A percentile compares a stretch with the other conserved stretches of the same genome.
Evolutionary conservation across 2,113 vertebrate genomes (phyloP).

Genomic region (Aegotheles bennettii): DNA sequence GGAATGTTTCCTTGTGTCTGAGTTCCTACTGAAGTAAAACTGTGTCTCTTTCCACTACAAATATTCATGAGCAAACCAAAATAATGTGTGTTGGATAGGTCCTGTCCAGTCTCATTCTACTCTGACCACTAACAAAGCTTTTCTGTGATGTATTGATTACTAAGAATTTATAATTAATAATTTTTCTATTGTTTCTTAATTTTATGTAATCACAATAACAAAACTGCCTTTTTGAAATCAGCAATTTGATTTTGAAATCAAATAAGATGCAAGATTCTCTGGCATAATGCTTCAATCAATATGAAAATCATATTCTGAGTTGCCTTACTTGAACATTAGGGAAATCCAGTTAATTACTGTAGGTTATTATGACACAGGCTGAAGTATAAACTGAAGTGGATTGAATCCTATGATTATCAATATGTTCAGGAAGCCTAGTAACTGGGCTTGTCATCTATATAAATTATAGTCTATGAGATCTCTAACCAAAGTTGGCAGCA

Average conservation of each 20-base stretch:
- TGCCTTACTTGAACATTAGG: background rate
- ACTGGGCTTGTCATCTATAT: background rate
- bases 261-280: background rate
- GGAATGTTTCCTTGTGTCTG: background rate
- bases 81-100: background rate
- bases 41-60: background rate
- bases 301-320: background rate
- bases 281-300: background rate
- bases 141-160: background rate
- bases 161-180: background rate
- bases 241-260: too few relatives aligned
- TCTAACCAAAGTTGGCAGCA: slow-evolving; percentile 5
- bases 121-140: background rate
- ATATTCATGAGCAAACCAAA: background rate
- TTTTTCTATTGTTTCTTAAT: background rate
- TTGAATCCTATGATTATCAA: background rate
- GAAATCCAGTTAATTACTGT: background rate
- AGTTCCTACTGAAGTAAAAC: background rate
- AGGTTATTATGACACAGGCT: background rate
- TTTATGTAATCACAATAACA: background rate
- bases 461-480: background rate
- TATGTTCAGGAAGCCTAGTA: background rate
- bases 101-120: background rate
- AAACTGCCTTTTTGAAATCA: background rate
- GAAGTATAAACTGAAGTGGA: background rate